Evolutionary conservation across 2,888 invertebrate species (phyloP).

Genomic region (Pseudococcus jackbeardsleyi): DNA sequence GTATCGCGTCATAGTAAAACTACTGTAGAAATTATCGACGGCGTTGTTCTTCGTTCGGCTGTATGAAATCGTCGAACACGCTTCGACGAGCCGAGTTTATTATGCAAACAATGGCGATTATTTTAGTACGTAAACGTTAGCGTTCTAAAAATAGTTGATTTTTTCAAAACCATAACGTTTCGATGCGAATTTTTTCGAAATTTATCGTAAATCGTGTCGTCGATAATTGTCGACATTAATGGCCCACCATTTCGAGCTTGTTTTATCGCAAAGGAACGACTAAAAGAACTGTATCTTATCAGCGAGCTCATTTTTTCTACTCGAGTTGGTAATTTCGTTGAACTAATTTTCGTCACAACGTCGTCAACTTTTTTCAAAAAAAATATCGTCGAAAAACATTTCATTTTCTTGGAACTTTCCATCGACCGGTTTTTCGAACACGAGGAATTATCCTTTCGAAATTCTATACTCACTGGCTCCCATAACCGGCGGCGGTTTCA

Average conservation of each 20-base stretch:
- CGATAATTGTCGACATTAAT: neutral
- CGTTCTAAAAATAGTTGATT: neutral
- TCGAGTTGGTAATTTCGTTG: neutral
- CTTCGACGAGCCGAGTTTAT: conserved; percentile 23
- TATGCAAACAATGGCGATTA: conserved; percentile 32
- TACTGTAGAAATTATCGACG: neutral
- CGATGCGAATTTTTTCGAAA: neutral
- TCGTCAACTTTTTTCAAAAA: neutral
- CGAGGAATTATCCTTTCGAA: too few species aligned
- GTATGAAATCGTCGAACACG: conserved; percentile 15
- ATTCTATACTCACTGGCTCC: conserved; percentile 77
- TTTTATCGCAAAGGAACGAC: neutral
- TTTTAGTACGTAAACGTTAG: neutral
- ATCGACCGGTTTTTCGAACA: too few species aligned
- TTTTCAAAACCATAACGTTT: conserved; percentile 18
- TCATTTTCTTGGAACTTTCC: neutral
- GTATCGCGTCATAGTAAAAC: conserved; percentile 3
- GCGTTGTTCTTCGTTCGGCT: neutral
- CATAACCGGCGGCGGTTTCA: conserved; percentile 93
- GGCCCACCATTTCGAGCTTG: neutral
- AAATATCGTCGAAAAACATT: neutral
- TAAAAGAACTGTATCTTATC: neutral
- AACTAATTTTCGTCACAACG: neutral
- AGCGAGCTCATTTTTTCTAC: neutral
- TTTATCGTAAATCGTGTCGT: neutral